Evolutionary conservation across 1,140 invertebrate genomes (phyloP).

Genomic region (Stratiolaelaps scimitus): DNA sequence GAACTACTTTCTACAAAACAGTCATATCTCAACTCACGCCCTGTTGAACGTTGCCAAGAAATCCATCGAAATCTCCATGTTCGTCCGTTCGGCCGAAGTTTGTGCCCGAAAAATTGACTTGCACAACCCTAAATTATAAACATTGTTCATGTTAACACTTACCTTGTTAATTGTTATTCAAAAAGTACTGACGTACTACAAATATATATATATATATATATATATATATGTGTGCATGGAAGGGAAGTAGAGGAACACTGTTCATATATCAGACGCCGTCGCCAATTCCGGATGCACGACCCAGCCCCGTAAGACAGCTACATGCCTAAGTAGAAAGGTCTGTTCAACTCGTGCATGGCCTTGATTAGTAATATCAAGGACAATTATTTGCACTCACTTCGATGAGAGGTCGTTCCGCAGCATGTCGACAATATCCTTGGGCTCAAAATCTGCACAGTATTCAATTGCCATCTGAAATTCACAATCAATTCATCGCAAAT

Average conservation of each 20-base stretch:
- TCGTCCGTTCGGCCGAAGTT: neutral
- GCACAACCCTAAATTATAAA: neutral
- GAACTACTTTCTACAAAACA: no score
- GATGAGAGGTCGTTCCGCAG: neutral
- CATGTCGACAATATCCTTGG: neutral
- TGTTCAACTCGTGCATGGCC: no score
- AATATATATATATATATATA: neutral
- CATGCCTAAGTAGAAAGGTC: neutral
- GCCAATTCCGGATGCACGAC: neutral
- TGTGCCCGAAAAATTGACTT: neutral
- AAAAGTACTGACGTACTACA: neutral
- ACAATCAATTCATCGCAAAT: neutral
- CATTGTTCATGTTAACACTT: neutral
- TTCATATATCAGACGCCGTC: neutral
- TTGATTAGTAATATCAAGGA: no score
- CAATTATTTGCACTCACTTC: no score
- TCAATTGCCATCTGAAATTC: neutral
- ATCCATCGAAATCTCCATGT: constrained; percentile 4
- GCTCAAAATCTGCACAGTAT: neutral
- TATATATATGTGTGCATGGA: neutral
- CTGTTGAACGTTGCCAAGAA: neutral
- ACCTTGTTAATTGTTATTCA: neutral
- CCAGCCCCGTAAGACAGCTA: neutral
- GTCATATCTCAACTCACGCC: no score
- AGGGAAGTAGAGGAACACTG: neutral